These are phyloP conservation scores for Gari tellinella DNA, from an alignment of 2,888 invertebrate genomes.

Conservation along the genomic window DNA sequence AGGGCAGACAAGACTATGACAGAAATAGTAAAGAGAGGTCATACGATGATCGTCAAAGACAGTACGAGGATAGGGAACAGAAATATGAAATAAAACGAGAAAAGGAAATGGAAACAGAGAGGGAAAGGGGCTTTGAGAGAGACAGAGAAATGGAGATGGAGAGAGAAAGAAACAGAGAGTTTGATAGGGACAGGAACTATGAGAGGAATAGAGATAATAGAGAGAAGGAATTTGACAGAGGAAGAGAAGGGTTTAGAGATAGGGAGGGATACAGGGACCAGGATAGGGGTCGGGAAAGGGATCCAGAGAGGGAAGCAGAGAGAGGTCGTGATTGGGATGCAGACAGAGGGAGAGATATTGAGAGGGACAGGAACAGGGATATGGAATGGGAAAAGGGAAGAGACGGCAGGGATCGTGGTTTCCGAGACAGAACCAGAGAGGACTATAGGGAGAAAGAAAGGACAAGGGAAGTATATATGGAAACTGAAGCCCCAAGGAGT, in stretches of 20 bases:
- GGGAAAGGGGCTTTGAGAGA: constrained; percentile 21
- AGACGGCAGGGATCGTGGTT: constrained; percentile 31
- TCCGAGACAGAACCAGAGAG: constrained; percentile 49
- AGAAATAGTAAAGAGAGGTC: constrained; percentile 26
- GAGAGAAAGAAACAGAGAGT: constrained; percentile 26
- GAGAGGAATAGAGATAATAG: constrained; percentile 55
- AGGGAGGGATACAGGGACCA: constrained; percentile 13
- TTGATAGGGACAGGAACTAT: constrained; percentile 28
- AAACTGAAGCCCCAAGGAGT: constrained; percentile 63
- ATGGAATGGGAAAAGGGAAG: constrained; percentile 22
- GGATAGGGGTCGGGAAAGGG: constrained; percentile 9
- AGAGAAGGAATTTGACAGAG: constrained; percentile 46
- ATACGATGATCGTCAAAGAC: constrained; percentile 35
- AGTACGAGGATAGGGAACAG: constrained; percentile 13
- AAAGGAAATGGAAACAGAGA: constrained; percentile 34
- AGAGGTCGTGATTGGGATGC: constrained; percentile 29
- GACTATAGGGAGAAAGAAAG: constrained; percentile 63
- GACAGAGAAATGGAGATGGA: constrained; percentile 49
- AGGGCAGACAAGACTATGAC: constrained; percentile 54
- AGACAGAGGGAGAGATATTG: constrained; percentile 33
- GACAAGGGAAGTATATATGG: constrained; percentile 49
- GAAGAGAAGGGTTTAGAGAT: constrained; percentile 32
- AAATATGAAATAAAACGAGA: constrained; percentile 42
- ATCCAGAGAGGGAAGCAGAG: constrained; percentile 32
- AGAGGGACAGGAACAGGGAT: constrained; percentile 21